Evolutionary conservation across 2,797 vertebrate species (phyloP).

Genomic region (Sebastes miniatus): DNA sequence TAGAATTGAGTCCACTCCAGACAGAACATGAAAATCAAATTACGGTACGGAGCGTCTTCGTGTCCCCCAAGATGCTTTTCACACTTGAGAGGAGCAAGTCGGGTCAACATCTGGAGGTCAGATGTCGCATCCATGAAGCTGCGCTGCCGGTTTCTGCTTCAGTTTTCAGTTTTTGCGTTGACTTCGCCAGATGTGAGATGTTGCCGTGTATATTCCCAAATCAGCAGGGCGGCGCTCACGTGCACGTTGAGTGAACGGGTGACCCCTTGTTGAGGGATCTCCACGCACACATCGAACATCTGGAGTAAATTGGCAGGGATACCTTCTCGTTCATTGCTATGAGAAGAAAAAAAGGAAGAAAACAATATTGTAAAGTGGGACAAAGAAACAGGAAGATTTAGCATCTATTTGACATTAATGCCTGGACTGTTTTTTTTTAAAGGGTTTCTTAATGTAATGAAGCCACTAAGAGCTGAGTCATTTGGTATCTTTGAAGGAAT

Average conservation of each 20-base stretch:
- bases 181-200: conserved; percentile 69
- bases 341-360: background rate
- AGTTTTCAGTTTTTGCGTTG: background rate
- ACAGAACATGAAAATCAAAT: background rate
- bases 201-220: conserved; percentile 96
- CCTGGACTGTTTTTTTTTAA: background rate
- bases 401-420: background rate
- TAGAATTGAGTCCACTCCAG: background rate
- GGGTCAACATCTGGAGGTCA: background rate
- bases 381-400: background rate
- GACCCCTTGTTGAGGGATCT: conserved; percentile 95
- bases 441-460: background rate
- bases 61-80: background rate
- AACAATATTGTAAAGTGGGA: background rate
- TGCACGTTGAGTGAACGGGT: conserved; percentile 97
- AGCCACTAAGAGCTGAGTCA: background rate
- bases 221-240: conserved; percentile 94
- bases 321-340: conserved; percentile 93
- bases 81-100: background rate
- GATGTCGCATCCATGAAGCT: background rate
- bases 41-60: background rate
- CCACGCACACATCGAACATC: conserved; percentile 93
- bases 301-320: conserved; percentile 94
- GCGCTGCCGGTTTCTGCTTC: background rate
- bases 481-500: background rate